These are phyloP conservation scores for Cheiracanthium punctorium DNA, from an alignment of 2,888 invertebrate species.

Conservation along the genomic window DNA sequence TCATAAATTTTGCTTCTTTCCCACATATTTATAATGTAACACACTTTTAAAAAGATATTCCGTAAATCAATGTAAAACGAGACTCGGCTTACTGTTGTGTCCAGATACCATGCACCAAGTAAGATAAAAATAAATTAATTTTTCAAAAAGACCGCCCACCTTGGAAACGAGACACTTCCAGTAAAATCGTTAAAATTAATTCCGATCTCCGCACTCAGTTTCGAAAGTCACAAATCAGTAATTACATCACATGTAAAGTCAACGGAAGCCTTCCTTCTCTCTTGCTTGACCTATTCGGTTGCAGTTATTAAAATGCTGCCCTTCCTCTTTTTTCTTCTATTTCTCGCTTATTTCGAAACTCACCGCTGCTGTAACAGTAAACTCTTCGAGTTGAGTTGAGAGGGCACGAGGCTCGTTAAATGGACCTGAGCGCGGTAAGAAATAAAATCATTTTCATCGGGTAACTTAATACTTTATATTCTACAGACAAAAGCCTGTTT, in stretches of 20 bases:
- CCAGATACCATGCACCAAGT: no score
- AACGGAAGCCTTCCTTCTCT: no score
- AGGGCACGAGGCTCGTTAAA: slow-evolving; percentile 41
- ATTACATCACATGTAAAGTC: no score
- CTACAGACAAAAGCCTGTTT: slow-evolving; percentile 20
- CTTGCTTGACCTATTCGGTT: not conserved
- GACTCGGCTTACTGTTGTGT: no score
- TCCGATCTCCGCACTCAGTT: not conserved
- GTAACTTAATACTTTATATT: slow-evolving; percentile 24
- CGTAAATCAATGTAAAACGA: no score
- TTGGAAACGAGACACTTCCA: not conserved
- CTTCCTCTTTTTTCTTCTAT: not conserved
- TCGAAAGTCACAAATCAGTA: no score
- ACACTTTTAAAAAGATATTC: no score
- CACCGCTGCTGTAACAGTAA: slow-evolving; percentile 36
- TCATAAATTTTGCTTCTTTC: no score
- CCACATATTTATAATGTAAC: no score
- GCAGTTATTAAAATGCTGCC: not conserved
- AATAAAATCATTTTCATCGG: slow-evolving; percentile 2
- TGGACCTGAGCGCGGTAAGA: slow-evolving; percentile 19
- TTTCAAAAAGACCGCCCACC: not conserved
- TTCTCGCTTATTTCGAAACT: not conserved
- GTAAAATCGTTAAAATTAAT: not conserved
- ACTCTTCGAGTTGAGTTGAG: slow-evolving; percentile 48
- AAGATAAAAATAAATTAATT: not conserved